Conservation (phyloP, 1,140 invertebrate species). For the Phocides pigmalion region DNA sequence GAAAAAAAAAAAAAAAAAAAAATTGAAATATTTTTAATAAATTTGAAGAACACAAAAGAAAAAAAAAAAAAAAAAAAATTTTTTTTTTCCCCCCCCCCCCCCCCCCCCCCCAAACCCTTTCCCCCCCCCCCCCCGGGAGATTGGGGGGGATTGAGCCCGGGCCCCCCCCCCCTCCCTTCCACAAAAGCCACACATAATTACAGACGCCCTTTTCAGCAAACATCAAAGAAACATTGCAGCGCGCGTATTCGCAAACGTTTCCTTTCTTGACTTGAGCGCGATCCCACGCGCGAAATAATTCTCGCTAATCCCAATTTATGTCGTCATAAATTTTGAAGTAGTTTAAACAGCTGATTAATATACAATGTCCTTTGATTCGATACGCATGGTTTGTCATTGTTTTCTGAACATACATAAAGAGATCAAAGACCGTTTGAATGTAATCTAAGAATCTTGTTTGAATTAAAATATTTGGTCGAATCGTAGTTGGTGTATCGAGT, state of each 20-base stretch:
- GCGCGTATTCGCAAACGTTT: constrained; percentile 2
- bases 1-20: no score
- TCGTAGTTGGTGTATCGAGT: neutral
- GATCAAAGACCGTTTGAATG: constrained; percentile 38
- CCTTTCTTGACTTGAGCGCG: neutral
- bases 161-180: no score
- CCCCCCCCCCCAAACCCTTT: no score
- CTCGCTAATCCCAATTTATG: constrained; percentile 7
- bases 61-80: no score
- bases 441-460: constrained; percentile 39
- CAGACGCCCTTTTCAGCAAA: constrained; percentile 39
- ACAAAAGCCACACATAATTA: no score
- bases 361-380: constrained; percentile 21
- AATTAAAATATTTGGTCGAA: constrained; percentile 17
- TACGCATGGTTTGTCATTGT: constrained; percentile 29
- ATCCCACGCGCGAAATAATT: constrained; percentile 6
- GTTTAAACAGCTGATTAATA: constrained; percentile 18
- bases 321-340: constrained; percentile 13
- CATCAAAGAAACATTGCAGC: constrained; percentile 34
- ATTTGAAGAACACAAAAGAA: no score
- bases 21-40: no score
- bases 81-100: no score
- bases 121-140: no score
- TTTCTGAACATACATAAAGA: constrained; percentile 27
- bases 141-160: no score